These are phyloP conservation scores for Scomber colias DNA, from an alignment of 2,113 vertebrate genomes.

Conservation along the genomic window DNA sequence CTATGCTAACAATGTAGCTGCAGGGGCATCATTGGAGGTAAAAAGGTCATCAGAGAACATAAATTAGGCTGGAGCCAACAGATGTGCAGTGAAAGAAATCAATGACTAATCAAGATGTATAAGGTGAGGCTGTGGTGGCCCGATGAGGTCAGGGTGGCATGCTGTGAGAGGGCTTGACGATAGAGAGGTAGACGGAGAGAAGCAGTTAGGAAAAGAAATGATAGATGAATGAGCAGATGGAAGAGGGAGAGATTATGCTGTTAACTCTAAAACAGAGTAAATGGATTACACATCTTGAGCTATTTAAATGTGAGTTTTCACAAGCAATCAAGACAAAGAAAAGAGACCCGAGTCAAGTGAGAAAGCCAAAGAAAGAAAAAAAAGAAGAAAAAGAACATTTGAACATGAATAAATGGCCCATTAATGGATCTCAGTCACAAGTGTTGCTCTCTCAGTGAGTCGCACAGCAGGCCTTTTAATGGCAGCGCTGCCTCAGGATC, in stretches of 20 bases:
- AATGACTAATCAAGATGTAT: slow-evolving; percentile 50
- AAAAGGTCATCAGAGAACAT: slow-evolving; percentile 57
- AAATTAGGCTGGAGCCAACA: slow-evolving; percentile 43
- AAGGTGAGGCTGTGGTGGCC: neutral
- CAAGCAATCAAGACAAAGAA: slow-evolving; percentile 2
- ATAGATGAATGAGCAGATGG: neutral
- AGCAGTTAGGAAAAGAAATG: neutral
- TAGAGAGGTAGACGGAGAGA: neutral
- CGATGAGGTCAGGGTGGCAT: slow-evolving; percentile 19
- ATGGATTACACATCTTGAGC: neutral
- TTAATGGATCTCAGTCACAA: neutral
- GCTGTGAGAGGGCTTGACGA: neutral
- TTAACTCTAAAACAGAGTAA: neutral
- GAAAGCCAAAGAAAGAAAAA: slow-evolving; percentile 3
- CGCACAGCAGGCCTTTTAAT: neutral
- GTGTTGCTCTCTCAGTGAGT: slow-evolving; percentile 8
- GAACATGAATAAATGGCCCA: slow-evolving; percentile 1
- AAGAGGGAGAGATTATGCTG: neutral
- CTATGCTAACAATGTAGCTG: slow-evolving; percentile 65
- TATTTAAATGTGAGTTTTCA: neutral
- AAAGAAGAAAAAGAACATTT: neutral
- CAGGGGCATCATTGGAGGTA: slow-evolving; percentile 46
- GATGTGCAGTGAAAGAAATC: slow-evolving; percentile 53
- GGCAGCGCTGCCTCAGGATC: neutral
- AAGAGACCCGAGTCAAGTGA: neutral